Evolutionary conservation across 2,888 invertebrate species (phyloP).

Genomic region (Dicyrtomina minuta): DNA sequence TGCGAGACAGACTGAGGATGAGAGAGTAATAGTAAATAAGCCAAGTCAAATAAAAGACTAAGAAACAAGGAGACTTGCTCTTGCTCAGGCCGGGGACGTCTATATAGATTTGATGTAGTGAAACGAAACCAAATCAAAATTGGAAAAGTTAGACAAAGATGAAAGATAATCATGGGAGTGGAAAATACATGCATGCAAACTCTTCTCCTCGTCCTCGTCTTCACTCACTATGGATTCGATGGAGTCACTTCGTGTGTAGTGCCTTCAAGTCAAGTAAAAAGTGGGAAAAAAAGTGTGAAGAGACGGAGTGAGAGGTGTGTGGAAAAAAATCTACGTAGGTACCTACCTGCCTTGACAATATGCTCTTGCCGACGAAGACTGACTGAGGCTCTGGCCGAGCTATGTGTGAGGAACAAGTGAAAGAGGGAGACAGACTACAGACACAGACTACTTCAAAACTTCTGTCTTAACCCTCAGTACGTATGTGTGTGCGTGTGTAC

Average conservation of each 20-base stretch:
- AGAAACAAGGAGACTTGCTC: slow-evolving; percentile 6
- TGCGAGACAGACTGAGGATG: neutral
- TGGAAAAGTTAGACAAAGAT: slow-evolving; percentile 37
- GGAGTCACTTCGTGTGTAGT: too few species aligned
- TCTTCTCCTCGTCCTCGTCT: neutral
- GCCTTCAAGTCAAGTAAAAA: slow-evolving; percentile 8
- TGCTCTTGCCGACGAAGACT: too few species aligned
- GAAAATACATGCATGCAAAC: slow-evolving; percentile 32
- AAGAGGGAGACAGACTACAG: neutral
- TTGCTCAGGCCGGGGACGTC: neutral
- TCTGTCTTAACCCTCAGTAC: too few species aligned
- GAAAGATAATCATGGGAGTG: slow-evolving; percentile 36
- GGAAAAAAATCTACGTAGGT: neutral
- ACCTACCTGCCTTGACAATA: neutral
- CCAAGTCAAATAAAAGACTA: slow-evolving; percentile 10
- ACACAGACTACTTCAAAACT: neutral
- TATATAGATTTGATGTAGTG: slow-evolving; percentile 8
- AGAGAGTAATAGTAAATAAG: neutral
- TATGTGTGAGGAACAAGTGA: neutral
- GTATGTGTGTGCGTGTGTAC: neutral
- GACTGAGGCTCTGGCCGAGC: too few species aligned
- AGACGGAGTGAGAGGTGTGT: too few species aligned
- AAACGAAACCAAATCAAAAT: slow-evolving; percentile 37
- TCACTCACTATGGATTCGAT: too few species aligned
- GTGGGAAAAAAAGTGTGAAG: neutral